A percentile compares a stretch with the other conserved stretches of the same genome.
phyloP scores from a whole-genome alignment of 1,140 invertebrate species.

The Macrostomum lignano region DNA sequence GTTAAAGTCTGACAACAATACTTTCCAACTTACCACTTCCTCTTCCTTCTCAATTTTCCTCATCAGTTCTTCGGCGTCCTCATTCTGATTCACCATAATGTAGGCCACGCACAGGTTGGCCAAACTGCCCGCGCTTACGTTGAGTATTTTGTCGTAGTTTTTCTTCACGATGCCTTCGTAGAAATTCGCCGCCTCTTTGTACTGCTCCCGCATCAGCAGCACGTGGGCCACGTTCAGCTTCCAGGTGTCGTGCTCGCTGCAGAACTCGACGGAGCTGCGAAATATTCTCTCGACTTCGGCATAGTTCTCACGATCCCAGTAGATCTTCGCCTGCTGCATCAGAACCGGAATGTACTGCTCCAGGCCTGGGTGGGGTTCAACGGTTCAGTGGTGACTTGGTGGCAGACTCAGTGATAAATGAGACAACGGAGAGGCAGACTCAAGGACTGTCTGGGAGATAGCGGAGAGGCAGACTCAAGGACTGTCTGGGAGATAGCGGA shows the following conservation, averaged over 20 bases:
- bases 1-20: too few species aligned
- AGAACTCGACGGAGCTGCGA: slow-evolving; percentile 82
- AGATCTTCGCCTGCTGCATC: slow-evolving; percentile 95
- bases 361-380: slow-evolving; percentile 29
- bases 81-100: slow-evolving; percentile 92
- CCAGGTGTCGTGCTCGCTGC: slow-evolving; percentile 83
- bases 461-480: too few species aligned
- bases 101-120: slow-evolving; percentile 95
- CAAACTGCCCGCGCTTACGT: slow-evolving; percentile 74
- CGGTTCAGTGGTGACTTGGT: too few species aligned
- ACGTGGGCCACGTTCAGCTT: slow-evolving; percentile 90
- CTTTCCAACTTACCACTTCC: too few species aligned
- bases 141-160: slow-evolving; percentile 62
- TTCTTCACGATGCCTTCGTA: slow-evolving; percentile 94
- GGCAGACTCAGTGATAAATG: too few species aligned
- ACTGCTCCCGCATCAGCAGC: slow-evolving; percentile 95
- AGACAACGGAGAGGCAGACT: too few species aligned
- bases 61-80: slow-evolving; percentile 95
- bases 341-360: slow-evolving; percentile 64
- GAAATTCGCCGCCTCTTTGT: slow-evolving; percentile 83
- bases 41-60: slow-evolving; percentile 92
- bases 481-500: too few species aligned
- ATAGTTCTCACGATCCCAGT: slow-evolving; percentile 90
- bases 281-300: slow-evolving; percentile 41
- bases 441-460: too few species aligned